Percentiles rank a stretch among this genome's conserved stretches.
Conservation (phyloP, 30 jellyfish, hydroid and myxozoan species). For the Aurelia aurita region DNA sequence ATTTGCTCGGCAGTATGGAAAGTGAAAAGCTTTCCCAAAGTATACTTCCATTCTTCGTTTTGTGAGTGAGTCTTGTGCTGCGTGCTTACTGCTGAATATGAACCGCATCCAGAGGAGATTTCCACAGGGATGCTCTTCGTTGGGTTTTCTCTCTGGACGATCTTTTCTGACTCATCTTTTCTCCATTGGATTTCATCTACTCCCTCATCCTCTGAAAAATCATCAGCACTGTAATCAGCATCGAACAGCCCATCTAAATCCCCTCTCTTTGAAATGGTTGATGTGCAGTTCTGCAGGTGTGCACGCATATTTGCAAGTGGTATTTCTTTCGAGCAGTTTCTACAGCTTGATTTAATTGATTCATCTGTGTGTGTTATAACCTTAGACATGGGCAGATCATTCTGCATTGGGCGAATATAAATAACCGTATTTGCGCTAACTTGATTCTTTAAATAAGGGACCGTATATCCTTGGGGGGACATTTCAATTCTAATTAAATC, state of each 20-base stretch:
- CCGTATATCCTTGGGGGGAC: slow-evolving; percentile 43
- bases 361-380: slow-evolving; percentile 28
- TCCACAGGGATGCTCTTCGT: not conserved
- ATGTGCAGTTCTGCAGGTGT: slow-evolving; percentile 24
- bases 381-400: slow-evolving; percentile 23
- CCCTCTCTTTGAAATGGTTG: not conserved
- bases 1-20: slow-evolving; percentile 16
- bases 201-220: slow-evolving; percentile 16
- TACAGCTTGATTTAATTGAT: slow-evolving; percentile 14
- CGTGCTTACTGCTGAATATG: not conserved
- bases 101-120: not conserved
- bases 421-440: slow-evolving; percentile 33
- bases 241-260: not conserved
- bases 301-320: slow-evolving; percentile 19
- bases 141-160: not conserved
- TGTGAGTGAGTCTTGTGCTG: not conserved
- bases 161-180: not conserved
- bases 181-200: not conserved
- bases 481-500: slow-evolving; percentile 12
- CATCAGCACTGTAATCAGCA: not conserved
- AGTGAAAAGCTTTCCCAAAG: slow-evolving; percentile 24
- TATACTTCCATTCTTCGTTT: not conserved
- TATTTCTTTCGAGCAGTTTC: slow-evolving; percentile 29
- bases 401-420: slow-evolving; percentile 33
- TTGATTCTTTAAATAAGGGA: slow-evolving; percentile 18